phyloP scores from a whole-genome alignment of 2,797 vertebrate species.

The Sebastes trivittatus region DNA sequence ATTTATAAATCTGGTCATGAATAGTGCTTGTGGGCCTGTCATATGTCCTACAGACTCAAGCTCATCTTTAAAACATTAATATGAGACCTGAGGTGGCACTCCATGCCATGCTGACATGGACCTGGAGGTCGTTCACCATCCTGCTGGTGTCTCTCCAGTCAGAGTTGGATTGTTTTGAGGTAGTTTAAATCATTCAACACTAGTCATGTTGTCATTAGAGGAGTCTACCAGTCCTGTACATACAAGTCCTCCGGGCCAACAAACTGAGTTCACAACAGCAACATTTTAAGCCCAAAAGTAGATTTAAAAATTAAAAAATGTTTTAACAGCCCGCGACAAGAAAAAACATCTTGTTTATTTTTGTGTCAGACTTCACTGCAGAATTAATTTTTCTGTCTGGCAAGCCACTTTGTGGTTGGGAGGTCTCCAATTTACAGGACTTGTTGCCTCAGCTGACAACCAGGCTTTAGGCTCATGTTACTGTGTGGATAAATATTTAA shows the following conservation, averaged over 20 bases:
- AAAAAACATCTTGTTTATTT: not conserved
- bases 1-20: conserved; percentile 6
- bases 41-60: not conserved
- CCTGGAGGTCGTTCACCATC: not conserved
- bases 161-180: not conserved
- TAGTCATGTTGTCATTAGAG: not conserved
- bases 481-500: not conserved
- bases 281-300: not conserved
- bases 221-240: not conserved
- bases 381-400: not conserved
- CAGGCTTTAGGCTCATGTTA: not conserved
- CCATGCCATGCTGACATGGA: not conserved
- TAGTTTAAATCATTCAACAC: not conserved
- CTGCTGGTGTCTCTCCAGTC: not conserved
- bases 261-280: not conserved
- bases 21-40: conserved; percentile 23
- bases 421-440: not conserved
- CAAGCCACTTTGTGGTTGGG: too few species aligned
- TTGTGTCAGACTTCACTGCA: not conserved
- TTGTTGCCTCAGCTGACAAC: not conserved
- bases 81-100: conserved; percentile 1
- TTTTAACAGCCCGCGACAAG: not conserved
- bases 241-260: not conserved
- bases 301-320: not conserved
- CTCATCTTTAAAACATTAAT: conserved; percentile 1